These are phyloP conservation scores for Anoplius nigerrimus DNA, from an alignment of 2,888 invertebrate species.

Conservation along the genomic window DNA sequence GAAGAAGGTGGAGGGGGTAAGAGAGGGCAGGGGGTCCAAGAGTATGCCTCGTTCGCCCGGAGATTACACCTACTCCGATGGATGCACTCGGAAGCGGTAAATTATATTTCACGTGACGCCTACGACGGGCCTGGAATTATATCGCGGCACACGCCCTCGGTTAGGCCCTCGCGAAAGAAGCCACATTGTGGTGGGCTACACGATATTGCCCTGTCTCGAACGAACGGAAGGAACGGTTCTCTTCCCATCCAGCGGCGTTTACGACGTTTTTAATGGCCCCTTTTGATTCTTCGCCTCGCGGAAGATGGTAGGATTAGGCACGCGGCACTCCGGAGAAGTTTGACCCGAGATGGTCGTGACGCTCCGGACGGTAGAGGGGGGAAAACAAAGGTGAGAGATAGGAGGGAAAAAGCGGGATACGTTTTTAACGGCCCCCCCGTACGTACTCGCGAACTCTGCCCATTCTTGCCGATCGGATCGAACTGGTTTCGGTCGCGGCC, in stretches of 20 bases:
- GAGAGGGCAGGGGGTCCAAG: neutral
- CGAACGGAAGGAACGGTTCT: neutral
- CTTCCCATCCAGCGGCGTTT: constrained; percentile 1
- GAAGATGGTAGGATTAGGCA: too few species aligned
- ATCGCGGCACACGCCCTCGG: constrained; percentile 11
- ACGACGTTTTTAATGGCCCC: too few species aligned
- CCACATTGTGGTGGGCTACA: too few species aligned
- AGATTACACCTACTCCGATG: constrained; percentile 10
- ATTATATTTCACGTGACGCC: neutral
- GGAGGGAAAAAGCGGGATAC: neutral
- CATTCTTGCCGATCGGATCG: neutral
- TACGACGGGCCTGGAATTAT: constrained; percentile 16
- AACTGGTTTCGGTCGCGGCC: neutral
- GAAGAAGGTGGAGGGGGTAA: neutral
- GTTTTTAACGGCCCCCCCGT: neutral
- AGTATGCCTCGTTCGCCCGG: constrained; percentile 3
- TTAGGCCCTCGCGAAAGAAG: too few species aligned
- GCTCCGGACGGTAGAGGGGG: neutral
- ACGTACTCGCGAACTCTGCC: neutral
- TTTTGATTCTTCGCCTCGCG: too few species aligned
- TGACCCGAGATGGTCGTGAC: too few species aligned
- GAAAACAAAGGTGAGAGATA: neutral
- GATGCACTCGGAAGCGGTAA: constrained; percentile 7
- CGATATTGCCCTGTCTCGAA: too few species aligned
- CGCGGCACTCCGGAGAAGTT: too few species aligned